Percentiles rank a stretch among this genome's conserved stretches.
These are phyloP conservation scores for Sminthurinus aureus DNA, from an alignment of 2,888 invertebrate genomes.

Conservation along the genomic window DNA sequence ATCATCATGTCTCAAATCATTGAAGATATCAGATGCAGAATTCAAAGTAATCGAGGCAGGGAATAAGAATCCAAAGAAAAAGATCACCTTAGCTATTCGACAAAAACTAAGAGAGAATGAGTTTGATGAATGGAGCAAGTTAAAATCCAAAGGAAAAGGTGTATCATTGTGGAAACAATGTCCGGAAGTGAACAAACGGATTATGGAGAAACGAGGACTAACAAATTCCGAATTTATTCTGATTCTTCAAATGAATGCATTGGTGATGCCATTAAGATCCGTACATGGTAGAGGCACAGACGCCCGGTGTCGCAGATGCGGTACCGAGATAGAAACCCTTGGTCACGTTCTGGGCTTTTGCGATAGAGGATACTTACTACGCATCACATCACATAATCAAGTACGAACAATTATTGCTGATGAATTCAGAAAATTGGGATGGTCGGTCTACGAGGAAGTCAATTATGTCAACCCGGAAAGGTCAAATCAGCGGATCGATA, in stretches of 20 bases:
- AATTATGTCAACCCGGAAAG: no score
- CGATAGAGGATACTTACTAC: no score
- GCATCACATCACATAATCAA: no score
- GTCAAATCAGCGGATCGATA: neutral
- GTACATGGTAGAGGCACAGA: no score
- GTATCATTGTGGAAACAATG: neutral
- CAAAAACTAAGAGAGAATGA: constrained; percentile 5
- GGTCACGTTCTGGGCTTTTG: no score
- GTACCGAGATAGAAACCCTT: neutral
- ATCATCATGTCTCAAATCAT: neutral
- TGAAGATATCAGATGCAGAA: neutral
- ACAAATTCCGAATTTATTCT: neutral
- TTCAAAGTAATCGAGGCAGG: neutral
- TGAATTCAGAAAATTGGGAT: no score
- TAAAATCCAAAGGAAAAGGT: neutral
- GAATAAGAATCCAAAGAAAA: neutral
- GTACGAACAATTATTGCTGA: no score
- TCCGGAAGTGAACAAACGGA: neutral
- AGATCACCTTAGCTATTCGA: constrained; percentile 2
- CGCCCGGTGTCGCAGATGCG: no score
- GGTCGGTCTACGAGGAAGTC: no score
- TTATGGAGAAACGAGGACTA: neutral
- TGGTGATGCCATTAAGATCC: neutral
- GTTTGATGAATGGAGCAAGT: constrained; percentile 26
- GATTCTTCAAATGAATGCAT: neutral